Conservation (phyloP, 2,888 invertebrate species). For the Lissocephala sabroskyi region DNA sequence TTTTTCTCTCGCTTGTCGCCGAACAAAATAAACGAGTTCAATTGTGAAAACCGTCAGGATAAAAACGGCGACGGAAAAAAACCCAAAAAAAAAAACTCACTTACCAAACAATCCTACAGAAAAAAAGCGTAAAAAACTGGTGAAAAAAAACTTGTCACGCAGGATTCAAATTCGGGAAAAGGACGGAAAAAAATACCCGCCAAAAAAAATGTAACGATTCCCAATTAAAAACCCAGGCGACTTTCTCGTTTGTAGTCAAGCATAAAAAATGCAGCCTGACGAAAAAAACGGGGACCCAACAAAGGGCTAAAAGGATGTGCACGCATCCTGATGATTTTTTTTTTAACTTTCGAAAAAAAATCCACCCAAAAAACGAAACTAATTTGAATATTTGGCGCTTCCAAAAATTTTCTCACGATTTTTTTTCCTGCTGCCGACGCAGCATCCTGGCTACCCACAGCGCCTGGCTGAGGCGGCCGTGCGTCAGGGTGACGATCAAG, state of each 20-base stretch:
- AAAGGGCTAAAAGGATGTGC: constrained; percentile 48
- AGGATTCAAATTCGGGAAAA: constrained; percentile 32
- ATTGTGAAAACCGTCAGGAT: constrained; percentile 26
- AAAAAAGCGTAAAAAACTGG: constrained; percentile 13
- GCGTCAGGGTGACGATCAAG: constrained; percentile 53
- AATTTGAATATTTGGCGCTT: constrained; percentile 56
- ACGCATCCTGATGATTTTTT: constrained; percentile 35
- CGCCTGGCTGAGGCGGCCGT: constrained; percentile 19
- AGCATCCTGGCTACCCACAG: constrained; percentile 47
- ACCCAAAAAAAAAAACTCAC: constrained; percentile 35
- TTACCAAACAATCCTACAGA: neutral
- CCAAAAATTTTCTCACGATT: constrained; percentile 58
- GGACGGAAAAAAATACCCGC: constrained; percentile 28
- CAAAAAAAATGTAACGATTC: constrained; percentile 26
- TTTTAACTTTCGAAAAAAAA: constrained; percentile 4
- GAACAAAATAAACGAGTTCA: constrained; percentile 17
- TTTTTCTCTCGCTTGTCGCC: constrained; percentile 27
- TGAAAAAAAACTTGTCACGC: constrained; percentile 55
- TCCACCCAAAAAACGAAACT: constrained; percentile 47
- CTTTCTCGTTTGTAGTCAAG: constrained; percentile 53
- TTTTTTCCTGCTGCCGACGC: constrained; percentile 29
- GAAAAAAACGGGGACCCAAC: too few species aligned
- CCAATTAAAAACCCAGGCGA: constrained; percentile 62
- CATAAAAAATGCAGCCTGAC: constrained; percentile 45
- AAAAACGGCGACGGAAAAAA: constrained; percentile 23